Evolutionary conservation across 1,140 invertebrate genomes (phyloP).

Genomic region (Lithobius niger): DNA sequence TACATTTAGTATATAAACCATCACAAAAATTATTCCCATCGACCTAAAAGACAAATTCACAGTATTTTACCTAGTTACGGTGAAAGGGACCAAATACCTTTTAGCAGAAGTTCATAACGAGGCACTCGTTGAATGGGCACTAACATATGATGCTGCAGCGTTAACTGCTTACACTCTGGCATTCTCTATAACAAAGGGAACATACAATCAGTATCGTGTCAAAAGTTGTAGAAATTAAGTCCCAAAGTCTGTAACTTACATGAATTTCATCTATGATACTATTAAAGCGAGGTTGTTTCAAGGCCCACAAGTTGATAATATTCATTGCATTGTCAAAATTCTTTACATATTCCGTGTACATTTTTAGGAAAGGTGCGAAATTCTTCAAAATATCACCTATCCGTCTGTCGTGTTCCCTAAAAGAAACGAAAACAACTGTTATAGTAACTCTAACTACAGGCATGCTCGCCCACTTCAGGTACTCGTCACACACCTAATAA

Average conservation of each 20-base stretch:
- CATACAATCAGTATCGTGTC: background rate
- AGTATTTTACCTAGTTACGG: no score
- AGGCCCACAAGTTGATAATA: conserved; percentile 38
- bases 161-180: conserved; percentile 42
- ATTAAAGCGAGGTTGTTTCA: conserved; percentile 40
- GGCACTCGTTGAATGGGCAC: conserved; percentile 48
- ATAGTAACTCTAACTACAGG: background rate
- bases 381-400: conserved; percentile 44
- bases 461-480: no score
- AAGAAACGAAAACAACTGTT: conserved; percentile 13
- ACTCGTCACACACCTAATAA: no score
- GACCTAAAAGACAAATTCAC: no score
- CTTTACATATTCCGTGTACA: conserved; percentile 49
- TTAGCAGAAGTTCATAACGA: conserved; percentile 44
- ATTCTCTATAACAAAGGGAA: conserved; percentile 32
- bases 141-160: conserved; percentile 46
- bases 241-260: no score
- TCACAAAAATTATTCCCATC: no score
- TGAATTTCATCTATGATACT: conserved; percentile 43
- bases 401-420: background rate
- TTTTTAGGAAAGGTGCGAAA: conserved; percentile 50
- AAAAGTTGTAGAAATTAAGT: no score
- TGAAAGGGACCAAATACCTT: no score
- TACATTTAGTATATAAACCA: no score
- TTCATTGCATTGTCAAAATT: conserved; percentile 47